Evolutionary conservation across 2,888 invertebrate genomes (phyloP).

Genomic region (Ennomos quercinarius): DNA sequence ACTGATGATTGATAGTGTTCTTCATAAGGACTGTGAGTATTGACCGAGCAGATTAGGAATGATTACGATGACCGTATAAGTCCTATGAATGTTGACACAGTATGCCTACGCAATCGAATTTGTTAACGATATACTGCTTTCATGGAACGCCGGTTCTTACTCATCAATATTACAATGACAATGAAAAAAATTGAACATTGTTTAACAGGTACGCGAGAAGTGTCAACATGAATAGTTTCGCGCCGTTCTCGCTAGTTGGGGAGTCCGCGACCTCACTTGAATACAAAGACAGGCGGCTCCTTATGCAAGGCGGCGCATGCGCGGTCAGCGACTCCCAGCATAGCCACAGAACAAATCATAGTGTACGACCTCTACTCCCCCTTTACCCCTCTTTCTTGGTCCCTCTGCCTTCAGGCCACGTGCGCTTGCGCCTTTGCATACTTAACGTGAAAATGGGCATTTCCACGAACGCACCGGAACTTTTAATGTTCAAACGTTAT

Average conservation of each 20-base stretch:
- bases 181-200: slow-evolving; percentile 65
- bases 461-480: slow-evolving; percentile 79
- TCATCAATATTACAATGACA: slow-evolving; percentile 68
- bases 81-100: slow-evolving; percentile 24
- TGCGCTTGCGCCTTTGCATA: slow-evolving; percentile 60
- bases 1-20: neutral
- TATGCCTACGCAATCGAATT: slow-evolving; percentile 34
- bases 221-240: slow-evolving; percentile 78
- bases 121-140: slow-evolving; percentile 53
- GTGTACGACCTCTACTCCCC: slow-evolving; percentile 35
- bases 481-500: slow-evolving; percentile 43
- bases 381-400: slow-evolving; percentile 41
- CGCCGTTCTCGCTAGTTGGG: slow-evolving; percentile 74
- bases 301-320: slow-evolving; percentile 74
- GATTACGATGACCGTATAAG: slow-evolving; percentile 19
- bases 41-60: slow-evolving; percentile 23
- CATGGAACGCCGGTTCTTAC: slow-evolving; percentile 55
- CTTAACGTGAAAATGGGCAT: slow-evolving; percentile 75
- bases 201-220: slow-evolving; percentile 65
- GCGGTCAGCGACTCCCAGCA: slow-evolving; percentile 76
- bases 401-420: slow-evolving; percentile 54
- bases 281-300: slow-evolving; percentile 73
- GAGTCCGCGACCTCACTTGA: slow-evolving; percentile 69
- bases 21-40: slow-evolving; percentile 1
- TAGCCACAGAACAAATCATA: slow-evolving; percentile 31